Evolutionary conservation across 2,113 vertebrate genomes (phyloP).

Genomic region (Hydrochoerus hydrochaeris): DNA sequence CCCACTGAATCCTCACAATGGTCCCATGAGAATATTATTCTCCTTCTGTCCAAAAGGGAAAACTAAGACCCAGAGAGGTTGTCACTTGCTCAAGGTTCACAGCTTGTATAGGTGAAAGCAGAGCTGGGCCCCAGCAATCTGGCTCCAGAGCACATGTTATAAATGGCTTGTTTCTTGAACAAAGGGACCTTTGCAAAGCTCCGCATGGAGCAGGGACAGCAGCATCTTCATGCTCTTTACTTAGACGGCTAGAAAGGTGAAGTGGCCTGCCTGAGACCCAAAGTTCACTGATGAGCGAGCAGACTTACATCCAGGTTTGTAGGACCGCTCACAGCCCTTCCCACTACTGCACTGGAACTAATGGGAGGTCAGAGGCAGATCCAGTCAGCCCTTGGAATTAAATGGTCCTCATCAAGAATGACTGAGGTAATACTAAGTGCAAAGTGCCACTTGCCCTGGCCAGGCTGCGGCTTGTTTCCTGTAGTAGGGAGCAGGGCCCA

Average conservation of each 20-base stretch:
- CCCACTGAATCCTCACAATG: neutral
- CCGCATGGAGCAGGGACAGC: rapidly evolving
- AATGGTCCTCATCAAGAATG: neutral
- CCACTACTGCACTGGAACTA: neutral
- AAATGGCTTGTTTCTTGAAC: neutral
- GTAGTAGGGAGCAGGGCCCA: neutral
- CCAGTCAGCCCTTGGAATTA: neutral
- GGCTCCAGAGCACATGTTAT: neutral
- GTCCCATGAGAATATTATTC: neutral
- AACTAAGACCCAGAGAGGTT: neutral
- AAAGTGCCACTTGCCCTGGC: neutral
- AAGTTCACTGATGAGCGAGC: neutral
- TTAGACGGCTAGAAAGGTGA: neutral
- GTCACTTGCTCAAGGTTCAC: neutral
- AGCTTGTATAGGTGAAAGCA: neutral
- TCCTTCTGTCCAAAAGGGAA: neutral
- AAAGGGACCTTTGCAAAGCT: neutral
- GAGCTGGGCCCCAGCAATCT: neutral
- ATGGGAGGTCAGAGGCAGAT: neutral
- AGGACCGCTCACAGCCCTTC: neutral
- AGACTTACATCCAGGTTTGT: neutral
- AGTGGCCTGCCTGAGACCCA: neutral
- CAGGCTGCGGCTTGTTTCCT: too few species aligned
- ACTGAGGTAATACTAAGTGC: rapidly evolving
- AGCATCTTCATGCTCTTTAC: neutral